Base-by-base conservation (phyloP, 2,888 invertebrate genomes). In the Drosophila borealis region DNA sequence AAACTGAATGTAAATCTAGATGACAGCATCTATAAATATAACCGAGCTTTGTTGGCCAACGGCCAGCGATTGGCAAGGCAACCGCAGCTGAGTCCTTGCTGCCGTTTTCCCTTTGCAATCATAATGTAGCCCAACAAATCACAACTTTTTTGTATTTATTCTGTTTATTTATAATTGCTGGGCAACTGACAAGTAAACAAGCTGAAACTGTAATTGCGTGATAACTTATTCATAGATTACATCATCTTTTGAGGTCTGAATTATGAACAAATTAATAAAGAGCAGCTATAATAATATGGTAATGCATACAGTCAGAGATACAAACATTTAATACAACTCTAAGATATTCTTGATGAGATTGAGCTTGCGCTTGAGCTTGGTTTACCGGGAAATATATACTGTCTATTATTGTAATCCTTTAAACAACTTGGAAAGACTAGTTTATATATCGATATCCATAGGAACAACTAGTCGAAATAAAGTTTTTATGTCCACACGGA, bases 161-260 rank as follows among this genome's bases (percentile, higher is more conserved):
- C 37, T 46, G 37, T 60, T 78, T 70, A 80, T 77, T 88, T 77
- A 71, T 82, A 82, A 82, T 82, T 85, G 54, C 57, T 50, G 46
- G 42, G 39, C 57, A 55, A 45, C 66, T 19, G 42, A 14, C 42
- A 53, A 61, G 51, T 56, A 51, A 49, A 65, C 36, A 34, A 41
- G 13, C 34, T 13, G 14, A 46, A 51, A 11, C 11, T 17, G 19
- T 17, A 19, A 39, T 60, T 39, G 34, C 41, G 25, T 21, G 36
- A 39, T 19, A 29, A 42, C 42, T 61, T 39, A 56, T 53, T 49
- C 37, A 68, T 42, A 61, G 39, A 34, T 54, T 34, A 46, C 61
- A 34, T 36, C 44, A 49, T 34, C 36, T 29, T 29, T 29, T n/a
- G 13, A 34, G 41, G 9, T 36, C 25, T 53, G 9, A 50, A n/a